Percentiles rank a stretch among this genome's conserved stretches.
Conservation (phyloP, 2,797 vertebrate species). For the Ambastaia sidthimunki region DNA sequence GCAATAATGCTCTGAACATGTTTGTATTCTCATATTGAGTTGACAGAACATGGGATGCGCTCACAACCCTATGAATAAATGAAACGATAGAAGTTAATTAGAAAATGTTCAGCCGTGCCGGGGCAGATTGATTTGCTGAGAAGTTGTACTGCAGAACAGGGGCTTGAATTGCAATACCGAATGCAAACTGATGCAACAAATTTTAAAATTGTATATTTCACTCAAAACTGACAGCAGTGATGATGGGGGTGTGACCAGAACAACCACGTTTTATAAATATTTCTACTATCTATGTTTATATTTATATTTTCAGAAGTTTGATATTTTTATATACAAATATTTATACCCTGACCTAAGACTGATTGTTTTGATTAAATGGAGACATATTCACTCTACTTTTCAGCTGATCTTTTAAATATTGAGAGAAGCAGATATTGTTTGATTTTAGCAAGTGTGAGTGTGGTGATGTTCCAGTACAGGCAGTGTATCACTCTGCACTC, state of each 20-base stretch:
- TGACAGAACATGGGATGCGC: conserved; percentile 42
- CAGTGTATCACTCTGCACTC: conserved; percentile 55
- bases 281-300: neutral
- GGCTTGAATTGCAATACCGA: neutral
- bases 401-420: neutral
- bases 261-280: neutral
- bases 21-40: conserved; percentile 66
- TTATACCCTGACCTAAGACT: neutral
- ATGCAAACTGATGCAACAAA: neutral
- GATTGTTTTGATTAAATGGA: neutral
- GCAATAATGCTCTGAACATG: conserved; percentile 69
- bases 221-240: neutral
- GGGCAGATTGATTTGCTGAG: conserved; percentile 63
- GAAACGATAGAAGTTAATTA: conserved; percentile 73
- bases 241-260: neutral
- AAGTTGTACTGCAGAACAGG: conserved; percentile 11
- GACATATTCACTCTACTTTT: neutral
- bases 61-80: conserved; percentile 73
- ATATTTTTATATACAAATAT: neutral
- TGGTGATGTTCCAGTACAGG: conserved; percentile 33
- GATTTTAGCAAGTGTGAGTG: conserved; percentile 24
- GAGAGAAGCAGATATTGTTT: neutral
- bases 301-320: neutral
- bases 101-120: conserved; percentile 69
- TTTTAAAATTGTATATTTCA: neutral